Evolutionary conservation across 2,888 invertebrate species (phyloP).

Genomic region (Blastobasis lacticolella): DNA sequence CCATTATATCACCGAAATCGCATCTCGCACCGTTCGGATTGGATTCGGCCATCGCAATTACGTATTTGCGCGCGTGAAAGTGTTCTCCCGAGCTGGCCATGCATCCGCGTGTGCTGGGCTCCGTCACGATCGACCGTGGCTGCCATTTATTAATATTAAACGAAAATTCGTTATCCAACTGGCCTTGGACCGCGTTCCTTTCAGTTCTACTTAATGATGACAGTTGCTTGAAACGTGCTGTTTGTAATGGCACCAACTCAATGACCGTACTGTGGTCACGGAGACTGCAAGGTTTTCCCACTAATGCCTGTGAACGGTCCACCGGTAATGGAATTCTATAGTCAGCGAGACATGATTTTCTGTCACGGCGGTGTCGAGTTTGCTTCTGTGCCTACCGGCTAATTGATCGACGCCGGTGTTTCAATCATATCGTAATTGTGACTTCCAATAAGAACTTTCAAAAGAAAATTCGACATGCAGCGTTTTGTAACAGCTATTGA

Average conservation of each 20-base stretch:
- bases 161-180: slow-evolving; percentile 71
- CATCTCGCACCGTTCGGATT: slow-evolving; percentile 40
- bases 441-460: slow-evolving; percentile 47
- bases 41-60: slow-evolving; percentile 37
- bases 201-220: slow-evolving; percentile 70
- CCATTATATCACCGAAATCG: slow-evolving; percentile 44
- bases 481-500: slow-evolving; percentile 65
- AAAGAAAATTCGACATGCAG: slow-evolving; percentile 64
- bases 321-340: slow-evolving; percentile 13
- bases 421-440: slow-evolving; percentile 22
- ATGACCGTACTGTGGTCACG: slow-evolving; percentile 43
- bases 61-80: slow-evolving; percentile 47
- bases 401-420: slow-evolving; percentile 6
- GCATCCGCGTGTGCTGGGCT: slow-evolving; percentile 44
- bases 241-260: slow-evolving; percentile 49
- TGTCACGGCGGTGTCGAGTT: slow-evolving; percentile 13
- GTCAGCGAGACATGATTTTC: slow-evolving; percentile 8
- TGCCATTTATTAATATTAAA: slow-evolving; percentile 69
- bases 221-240: slow-evolving; percentile 63
- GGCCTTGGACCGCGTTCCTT: slow-evolving; percentile 67
- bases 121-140: slow-evolving; percentile 60
- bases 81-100: slow-evolving; percentile 29
- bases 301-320: slow-evolving; percentile 16
- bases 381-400: slow-evolving; percentile 2
- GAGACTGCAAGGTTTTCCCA: slow-evolving; percentile 34